These are phyloP conservation scores for Nannoperca obscura DNA, from an alignment of 2,797 vertebrate genomes.

Conservation along the genomic window DNA sequence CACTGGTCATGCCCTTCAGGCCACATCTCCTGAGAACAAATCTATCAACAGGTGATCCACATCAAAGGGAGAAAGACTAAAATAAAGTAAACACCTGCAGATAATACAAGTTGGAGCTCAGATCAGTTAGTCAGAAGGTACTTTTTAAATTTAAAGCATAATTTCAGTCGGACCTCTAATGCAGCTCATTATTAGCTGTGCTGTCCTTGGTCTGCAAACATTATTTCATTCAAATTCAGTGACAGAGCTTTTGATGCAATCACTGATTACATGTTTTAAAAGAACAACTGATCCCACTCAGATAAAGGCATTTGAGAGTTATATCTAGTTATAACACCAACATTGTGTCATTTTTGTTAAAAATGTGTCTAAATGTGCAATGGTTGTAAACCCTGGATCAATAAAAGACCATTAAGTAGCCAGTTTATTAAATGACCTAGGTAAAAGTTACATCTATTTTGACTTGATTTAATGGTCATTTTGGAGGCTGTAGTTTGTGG, in stretches of 20 bases:
- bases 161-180: not conserved
- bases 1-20: conserved; percentile 65
- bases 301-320: not conserved
- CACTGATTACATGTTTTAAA: not conserved
- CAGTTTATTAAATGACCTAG: not conserved
- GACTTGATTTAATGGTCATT: not conserved
- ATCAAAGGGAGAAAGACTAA: not conserved
- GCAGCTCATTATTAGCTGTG: conserved; percentile 9
- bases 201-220: not conserved
- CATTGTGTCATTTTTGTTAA: not conserved
- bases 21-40: conserved; percentile 20
- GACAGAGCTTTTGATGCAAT: conserved; percentile 1
- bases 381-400: conserved; percentile 2
- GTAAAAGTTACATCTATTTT: not conserved
- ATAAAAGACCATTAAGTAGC: not conserved
- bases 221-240: not conserved
- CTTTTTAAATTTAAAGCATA: not conserved
- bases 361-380: not conserved
- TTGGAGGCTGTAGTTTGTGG: not conserved
- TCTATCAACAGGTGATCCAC: not conserved
- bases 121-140: not conserved
- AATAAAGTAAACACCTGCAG: not conserved
- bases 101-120: not conserved
- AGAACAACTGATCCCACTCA: not conserved
- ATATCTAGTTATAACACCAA: not conserved